These are phyloP conservation scores for human (Homo sapiens) DNA, from an alignment of 2,113 vertebrate genomes.

Conservation along the genomic window DNA sequence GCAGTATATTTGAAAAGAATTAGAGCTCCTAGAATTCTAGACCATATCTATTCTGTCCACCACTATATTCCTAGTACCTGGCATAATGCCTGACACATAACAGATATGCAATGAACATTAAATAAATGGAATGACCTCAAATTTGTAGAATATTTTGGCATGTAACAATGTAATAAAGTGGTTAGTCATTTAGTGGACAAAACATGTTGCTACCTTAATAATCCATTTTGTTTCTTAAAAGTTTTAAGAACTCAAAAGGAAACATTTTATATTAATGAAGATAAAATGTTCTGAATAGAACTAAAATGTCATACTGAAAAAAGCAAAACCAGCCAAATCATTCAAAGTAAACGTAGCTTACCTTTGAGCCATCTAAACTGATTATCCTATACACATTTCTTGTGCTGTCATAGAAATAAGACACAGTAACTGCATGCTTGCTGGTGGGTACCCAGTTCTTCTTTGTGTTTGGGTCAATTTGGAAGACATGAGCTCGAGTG, in stretches of 20 bases:
- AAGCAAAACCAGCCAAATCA: constrained; percentile 7
- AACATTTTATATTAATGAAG: constrained; percentile 21
- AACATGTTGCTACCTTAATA: neutral
- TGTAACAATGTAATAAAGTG: neutral
- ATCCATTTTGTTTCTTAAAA: neutral
- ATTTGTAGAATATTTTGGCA: neutral
- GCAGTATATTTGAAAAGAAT: neutral
- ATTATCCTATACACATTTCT: constrained; percentile 99
- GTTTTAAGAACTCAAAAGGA: constrained; percentile 16
- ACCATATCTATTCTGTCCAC: neutral
- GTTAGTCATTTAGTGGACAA: neutral
- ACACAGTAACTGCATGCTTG: constrained; percentile 99
- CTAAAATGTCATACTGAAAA: neutral
- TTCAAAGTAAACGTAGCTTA: constrained; percentile 74
- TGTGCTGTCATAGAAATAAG: constrained; percentile 99
- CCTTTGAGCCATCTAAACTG: constrained; percentile 99
- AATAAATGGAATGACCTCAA: neutral
- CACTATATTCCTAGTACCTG: neutral
- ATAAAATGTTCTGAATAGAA: constrained; percentile 9
- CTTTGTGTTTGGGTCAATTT: constrained; percentile 99
- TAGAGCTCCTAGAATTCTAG: neutral
- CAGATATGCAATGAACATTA: neutral
- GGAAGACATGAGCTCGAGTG: constrained; percentile 99
- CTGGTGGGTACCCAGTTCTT: constrained; percentile 99
- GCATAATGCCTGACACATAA: neutral